Base-by-base conservation (phyloP, 2,113 vertebrate species). In the Sander vitreus region DNA sequence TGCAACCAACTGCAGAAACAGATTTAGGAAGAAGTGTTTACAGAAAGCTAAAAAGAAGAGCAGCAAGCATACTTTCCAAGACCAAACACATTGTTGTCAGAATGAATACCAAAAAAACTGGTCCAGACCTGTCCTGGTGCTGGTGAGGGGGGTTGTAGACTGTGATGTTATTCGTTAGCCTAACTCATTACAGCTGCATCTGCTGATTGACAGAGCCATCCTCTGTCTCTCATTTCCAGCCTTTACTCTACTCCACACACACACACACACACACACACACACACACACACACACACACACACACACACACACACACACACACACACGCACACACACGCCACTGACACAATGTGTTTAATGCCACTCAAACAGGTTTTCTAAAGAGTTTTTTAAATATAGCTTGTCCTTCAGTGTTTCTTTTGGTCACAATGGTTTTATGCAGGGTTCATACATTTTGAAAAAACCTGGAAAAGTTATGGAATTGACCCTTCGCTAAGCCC, bases 331-430 rank as follows among this genome's bases (percentile, higher is more conserved):
- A 39, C 36, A 39, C 36, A 39, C 36, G 11, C 39, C 39, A 47
- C 70, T 79, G 39, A 69, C 60, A 81, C 66, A 51, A 50, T 73
- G 72, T 70, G 25, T 75, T 43, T 43, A 63, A 50, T 66, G 53
- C 51, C 67, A 33, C 59, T 73, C 12, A 43, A 39, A 69, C 50
- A 39, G 4, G 0, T 27, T 66, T 13, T n/a, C 51, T n/a, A 45
- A 69, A 68, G 58, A 27, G 47, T 63, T 81, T 23, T 59, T 60
- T 67, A 74, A 76, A 85, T 83, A 76, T 75, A 76, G 57, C 30
- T 14, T 69, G 64, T 53, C 33, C 50, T 63, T 63, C 36, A 63
- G 8, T 30, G 25, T 36, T 75, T 70, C 59, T 16, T 36, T 70
- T 51, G 10, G 18, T 12, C 43, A 12, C 59, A 5, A 1, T 7